Conservation (phyloP, 2,113 vertebrate species). For the Apodemus speciosus region DNA sequence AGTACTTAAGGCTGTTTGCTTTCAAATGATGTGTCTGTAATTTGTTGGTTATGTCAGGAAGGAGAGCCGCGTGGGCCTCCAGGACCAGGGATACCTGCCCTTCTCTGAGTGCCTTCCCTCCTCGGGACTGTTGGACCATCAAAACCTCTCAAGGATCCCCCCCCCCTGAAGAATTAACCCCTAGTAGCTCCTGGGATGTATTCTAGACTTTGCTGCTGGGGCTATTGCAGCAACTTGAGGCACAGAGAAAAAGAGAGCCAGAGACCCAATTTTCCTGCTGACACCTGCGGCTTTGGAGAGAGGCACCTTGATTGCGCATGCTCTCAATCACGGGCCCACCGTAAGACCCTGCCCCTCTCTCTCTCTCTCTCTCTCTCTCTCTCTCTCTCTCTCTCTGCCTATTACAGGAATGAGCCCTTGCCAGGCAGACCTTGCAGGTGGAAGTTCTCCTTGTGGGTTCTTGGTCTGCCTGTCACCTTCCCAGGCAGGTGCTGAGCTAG, state of each 20-base stretch:
- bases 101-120: background rate
- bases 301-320: too few relatives aligned
- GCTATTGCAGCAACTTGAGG: accelerated
- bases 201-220: background rate
- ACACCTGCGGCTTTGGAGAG: background rate
- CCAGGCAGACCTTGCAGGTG: accelerated
- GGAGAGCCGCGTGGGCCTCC: background rate
- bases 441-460: background rate
- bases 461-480: background rate
- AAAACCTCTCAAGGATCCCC: background rate
- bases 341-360: too few relatives aligned
- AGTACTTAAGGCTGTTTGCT: conserved; percentile 79
- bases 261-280: background rate
- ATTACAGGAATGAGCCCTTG: accelerated
- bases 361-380: too few relatives aligned
- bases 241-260: background rate
- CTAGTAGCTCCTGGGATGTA: background rate
- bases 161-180: background rate
- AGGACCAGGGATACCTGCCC: background rate
- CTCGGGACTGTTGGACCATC: accelerated
- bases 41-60: conserved; percentile 40
- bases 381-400: too few relatives aligned
- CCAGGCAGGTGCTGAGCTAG: background rate
- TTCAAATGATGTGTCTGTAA: conserved; percentile 74
- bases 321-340: background rate